Evolutionary conservation across 2,888 invertebrate genomes (phyloP), one percentile per base, ranked within the genome.

Genomic region (Platycheirus rosarum): DNA sequence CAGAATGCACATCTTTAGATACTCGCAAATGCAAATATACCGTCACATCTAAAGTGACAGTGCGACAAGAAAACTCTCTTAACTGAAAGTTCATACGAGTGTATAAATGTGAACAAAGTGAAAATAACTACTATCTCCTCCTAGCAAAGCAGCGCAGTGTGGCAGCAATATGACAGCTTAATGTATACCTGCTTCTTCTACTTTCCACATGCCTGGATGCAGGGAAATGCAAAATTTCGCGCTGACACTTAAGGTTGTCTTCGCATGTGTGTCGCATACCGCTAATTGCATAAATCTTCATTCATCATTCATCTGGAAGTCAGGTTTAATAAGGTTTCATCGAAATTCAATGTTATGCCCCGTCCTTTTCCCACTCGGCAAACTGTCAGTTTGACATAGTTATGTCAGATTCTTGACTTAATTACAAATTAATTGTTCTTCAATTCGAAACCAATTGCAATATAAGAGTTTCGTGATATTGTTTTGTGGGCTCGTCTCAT

Each of bases 341-440:
- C 16, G 7, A 57, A 57, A 57, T 57, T 20, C 40, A 57, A 53
- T 35, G 35, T 35, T n/a, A n/a, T n/a, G n/a, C n/a, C n/a, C n/a
- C n/a, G 23, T 23, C 23, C 3, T 32, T 32, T 32, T 6, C 7
- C 5, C 26, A 40, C 6, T 26, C 57, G 6, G 23, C 40, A 1
- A 57, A 13, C 9, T 14, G 9, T 40, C 16, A 35, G 13, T n/a
- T 37, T 3, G 29, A 69, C 49, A 70, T 40, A 48, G 46, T 55
- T 68, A 57, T 62, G 53, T 18, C 23, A 68, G 74, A n/a, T 44
- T 37, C 69, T 70, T 76, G 70, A 76, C 75, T 80, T 70, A 76
- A 69, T 70, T 66, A 77, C 76, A 71, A 37, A 49, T 62, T 62
- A 82, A 82, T 80, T 80, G 76, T 66, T 71, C 66, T 18, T 76